These are phyloP conservation scores for Caradrina clavipalpis DNA, from an alignment of 2,888 invertebrate species.

Conservation along the genomic window DNA sequence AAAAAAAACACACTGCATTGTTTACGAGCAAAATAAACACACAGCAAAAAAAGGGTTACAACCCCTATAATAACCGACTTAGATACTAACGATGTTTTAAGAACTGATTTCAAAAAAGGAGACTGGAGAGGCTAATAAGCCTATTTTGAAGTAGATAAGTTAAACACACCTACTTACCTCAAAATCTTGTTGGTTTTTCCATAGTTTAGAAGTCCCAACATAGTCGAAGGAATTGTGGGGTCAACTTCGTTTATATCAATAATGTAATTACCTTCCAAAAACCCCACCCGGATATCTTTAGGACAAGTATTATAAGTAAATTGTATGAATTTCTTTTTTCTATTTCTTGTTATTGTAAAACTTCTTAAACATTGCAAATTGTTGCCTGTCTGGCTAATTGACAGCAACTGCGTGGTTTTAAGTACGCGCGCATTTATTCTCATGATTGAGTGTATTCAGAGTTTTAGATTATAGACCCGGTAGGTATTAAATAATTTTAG, in stretches of 20 bases:
- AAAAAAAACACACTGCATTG: too few species aligned
- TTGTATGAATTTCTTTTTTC: constrained; percentile 93
- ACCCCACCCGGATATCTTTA: constrained; percentile 92
- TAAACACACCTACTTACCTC: constrained; percentile 76
- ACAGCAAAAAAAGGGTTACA: too few species aligned
- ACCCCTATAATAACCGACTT: too few species aligned
- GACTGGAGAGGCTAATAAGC: too few species aligned
- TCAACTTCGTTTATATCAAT: constrained; percentile 93
- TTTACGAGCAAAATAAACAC: too few species aligned
- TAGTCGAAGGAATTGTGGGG: constrained; percentile 77
- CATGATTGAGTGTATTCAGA: constrained; percentile 57
- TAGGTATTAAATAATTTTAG: constrained; percentile 62
- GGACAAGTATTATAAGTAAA: constrained; percentile 91
- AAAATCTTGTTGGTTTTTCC: constrained; percentile 77
- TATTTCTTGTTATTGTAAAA: constrained; percentile 74
- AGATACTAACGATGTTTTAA: too few species aligned
- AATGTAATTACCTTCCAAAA: constrained; percentile 91
- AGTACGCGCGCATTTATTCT: constrained; percentile 64
- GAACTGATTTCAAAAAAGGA: too few species aligned
- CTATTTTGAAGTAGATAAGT: too few species aligned
- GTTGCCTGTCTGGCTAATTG: constrained; percentile 62
- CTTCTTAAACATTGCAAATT: constrained; percentile 54
- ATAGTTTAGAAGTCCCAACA: constrained; percentile 85
- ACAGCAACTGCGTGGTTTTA: constrained; percentile 70
- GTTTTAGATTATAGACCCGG: constrained; percentile 21